Evolutionary conservation across 1,140 invertebrate genomes (phyloP), one percentile per base, ranked within the genome.

Genomic region (Mycetomoellerius zeteki): DNA sequence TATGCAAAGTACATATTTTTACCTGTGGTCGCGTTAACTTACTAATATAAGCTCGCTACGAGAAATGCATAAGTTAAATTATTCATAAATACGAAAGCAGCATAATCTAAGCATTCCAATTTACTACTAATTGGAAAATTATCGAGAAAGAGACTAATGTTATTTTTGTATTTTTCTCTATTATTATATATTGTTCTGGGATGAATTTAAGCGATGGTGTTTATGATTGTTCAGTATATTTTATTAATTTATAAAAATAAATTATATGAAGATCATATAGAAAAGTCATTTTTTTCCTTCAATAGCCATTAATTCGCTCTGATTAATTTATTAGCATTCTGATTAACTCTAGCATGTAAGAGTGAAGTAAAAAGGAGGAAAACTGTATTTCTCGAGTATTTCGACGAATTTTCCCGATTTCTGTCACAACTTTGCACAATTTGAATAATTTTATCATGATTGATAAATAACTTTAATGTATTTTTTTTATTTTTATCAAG

Each of bases 1-100:
- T 90, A 98, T 98, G 98, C 98, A 98, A 94, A 96, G 96, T 86
- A 98, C 97, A 43, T 99, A 98, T 93, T 98, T 98, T 94, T 98
- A 98, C 90, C 97, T 98, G 96, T 99, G 98, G 98, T 97, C 97
- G 0, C 76, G 64, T 52, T 92, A 88, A 54, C 33, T 67, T 56
- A 2, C 37, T 50, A n/a, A 47, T 12, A 75, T 65, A 37, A 50
- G 52, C 43, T 62, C 24, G 0, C 4, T 58, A 43, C 14, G 37
- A 52, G 6, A 16, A 43, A 52, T 1, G 14, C 2, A 10, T 81
- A 30, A 50, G 19, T 30, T 67, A 21, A 67, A 54, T 19, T 52
- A 3, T 43, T 2, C 52, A 60, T 43, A 43, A 67, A 33, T 30
- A 81, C 16, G 14, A 30, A 12, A 69, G 0, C 24, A 14, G n/a